Evolutionary conservation across 2,888 invertebrate species (phyloP).

Genomic region (Lepidocyrtinus sp.): DNA sequence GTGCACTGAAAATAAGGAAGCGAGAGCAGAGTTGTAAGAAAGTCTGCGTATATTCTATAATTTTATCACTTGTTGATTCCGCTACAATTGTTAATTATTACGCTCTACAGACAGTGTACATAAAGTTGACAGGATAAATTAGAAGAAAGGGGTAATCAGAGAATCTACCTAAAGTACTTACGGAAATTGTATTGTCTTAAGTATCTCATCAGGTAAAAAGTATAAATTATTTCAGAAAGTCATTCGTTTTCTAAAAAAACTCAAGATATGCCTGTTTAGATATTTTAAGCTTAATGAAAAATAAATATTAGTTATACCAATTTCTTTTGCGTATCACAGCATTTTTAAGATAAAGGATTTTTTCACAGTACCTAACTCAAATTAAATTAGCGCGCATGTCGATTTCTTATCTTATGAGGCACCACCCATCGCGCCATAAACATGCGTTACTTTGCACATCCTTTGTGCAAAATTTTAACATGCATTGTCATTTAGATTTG

Average conservation of each 20-base stretch:
- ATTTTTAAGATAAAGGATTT: too few species aligned
- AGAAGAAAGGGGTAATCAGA: not conserved
- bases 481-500: conserved; percentile 2
- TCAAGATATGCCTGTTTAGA: too few species aligned
- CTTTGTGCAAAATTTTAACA: not conserved
- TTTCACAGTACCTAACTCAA: too few species aligned
- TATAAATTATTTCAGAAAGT: not conserved
- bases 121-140: too few species aligned
- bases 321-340: too few species aligned
- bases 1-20: conserved; percentile 48
- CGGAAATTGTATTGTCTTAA: not conserved
- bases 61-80: conserved; percentile 1
- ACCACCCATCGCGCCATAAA: conserved; percentile 5
- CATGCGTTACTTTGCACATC: not conserved
- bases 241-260: not conserved
- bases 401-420: not conserved
- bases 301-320: too few species aligned
- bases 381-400: not conserved
- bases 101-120: too few species aligned
- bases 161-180: too few species aligned
- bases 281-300: too few species aligned
- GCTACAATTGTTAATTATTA: not conserved
- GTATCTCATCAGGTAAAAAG: not conserved
- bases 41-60: not conserved
- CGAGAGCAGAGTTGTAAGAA: not conserved